Evolutionary conservation across 2,113 vertebrate genomes (phyloP).

Genomic region (Otolemur garnettii): DNA sequence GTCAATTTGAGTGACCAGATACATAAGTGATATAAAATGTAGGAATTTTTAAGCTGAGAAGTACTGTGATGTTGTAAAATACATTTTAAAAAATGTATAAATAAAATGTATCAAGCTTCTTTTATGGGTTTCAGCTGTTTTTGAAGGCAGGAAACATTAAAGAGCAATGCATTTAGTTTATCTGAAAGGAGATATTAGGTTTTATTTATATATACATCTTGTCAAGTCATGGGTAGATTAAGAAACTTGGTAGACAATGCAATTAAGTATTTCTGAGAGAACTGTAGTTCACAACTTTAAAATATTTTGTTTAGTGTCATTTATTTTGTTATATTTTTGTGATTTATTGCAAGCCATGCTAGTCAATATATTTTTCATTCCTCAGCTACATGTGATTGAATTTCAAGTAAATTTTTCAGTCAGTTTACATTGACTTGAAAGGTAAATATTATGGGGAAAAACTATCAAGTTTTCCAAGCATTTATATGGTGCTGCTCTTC

Average conservation of each 20-base stretch:
- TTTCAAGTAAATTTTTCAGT: slow-evolving; percentile 68
- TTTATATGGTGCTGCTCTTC: slow-evolving; percentile 30
- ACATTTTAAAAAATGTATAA: slow-evolving; percentile 52
- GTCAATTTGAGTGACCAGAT: slow-evolving; percentile 80
- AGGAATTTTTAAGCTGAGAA: slow-evolving; percentile 73
- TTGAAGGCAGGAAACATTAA: slow-evolving; percentile 38
- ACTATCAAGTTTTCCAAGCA: slow-evolving; percentile 68
- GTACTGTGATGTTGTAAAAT: slow-evolving; percentile 18
- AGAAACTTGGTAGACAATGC: not conserved
- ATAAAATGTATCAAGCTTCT: not conserved
- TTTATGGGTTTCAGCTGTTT: slow-evolving; percentile 45
- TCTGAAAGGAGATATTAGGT: slow-evolving; percentile 23
- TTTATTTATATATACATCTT: slow-evolving; percentile 53
- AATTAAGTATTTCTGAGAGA: slow-evolving; percentile 7
- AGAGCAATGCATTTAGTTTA: slow-evolving; percentile 2
- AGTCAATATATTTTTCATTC: slow-evolving; percentile 49
- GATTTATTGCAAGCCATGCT: slow-evolving; percentile 18
- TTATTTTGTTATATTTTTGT: slow-evolving; percentile 48
- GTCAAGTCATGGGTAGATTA: slow-evolving; percentile 9
- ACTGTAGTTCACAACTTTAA: slow-evolving; percentile 7
- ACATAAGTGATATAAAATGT: slow-evolving; percentile 66
- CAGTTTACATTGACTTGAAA: slow-evolving; percentile 67
- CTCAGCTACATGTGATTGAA: slow-evolving; percentile 44
- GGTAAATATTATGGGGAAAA: slow-evolving; percentile 72
- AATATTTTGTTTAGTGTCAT: slow-evolving; percentile 27